Evolutionary conservation across 2,797 vertebrate species (phyloP).

Genomic region (Onychomys torridus): DNA sequence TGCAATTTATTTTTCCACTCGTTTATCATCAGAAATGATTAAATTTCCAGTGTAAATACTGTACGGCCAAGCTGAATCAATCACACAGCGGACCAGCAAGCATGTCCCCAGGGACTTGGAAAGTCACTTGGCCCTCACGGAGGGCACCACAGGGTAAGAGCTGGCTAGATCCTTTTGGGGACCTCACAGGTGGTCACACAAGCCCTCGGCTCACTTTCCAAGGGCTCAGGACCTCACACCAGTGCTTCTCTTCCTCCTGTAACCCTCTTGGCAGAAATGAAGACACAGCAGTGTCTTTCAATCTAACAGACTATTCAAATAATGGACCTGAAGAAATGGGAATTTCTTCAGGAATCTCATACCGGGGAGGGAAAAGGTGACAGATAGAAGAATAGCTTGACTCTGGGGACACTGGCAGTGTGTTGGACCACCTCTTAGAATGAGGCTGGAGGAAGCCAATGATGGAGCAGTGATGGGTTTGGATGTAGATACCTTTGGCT

Average conservation of each 20-base stretch:
- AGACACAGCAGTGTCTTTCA: background rate
- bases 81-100: background rate
- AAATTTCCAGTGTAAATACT: constrained; percentile 65
- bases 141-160: background rate
- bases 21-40: constrained; percentile 72
- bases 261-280: background rate
- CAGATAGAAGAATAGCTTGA: background rate
- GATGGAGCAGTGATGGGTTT: background rate
- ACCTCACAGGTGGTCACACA: background rate
- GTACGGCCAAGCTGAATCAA: constrained; percentile 58
- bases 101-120: background rate
- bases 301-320: background rate
- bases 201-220: background rate
- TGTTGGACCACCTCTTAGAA: background rate
- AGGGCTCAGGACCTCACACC: background rate
- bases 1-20: constrained; percentile 72
- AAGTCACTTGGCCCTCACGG: background rate
- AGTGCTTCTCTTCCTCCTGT: background rate
- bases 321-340: background rate
- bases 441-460: background rate
- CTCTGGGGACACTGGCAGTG: background rate
- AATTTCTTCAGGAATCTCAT: background rate
- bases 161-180: background rate
- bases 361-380: background rate
- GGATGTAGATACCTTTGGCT: background rate